Evolutionary conservation across 1,140 invertebrate species (phyloP), one percentile per base, ranked within the genome.

Genomic region (Aphis craccivora): DNA sequence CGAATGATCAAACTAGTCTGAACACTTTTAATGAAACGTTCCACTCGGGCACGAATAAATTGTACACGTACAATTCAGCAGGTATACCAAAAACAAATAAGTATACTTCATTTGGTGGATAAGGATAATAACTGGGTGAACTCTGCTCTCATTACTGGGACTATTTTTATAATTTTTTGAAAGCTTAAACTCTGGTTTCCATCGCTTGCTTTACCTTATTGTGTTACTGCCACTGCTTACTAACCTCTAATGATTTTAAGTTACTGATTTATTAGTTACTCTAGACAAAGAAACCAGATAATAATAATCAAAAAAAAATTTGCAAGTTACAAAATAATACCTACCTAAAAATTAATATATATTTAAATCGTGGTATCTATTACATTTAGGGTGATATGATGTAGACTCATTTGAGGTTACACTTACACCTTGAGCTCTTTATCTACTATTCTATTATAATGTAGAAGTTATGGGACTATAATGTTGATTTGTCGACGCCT

Each of bases 1-100:
- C 76, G 2, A 86, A 55, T 20, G 91, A 93, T 23, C 67, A 93
- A 51, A 93, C n/a, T 86, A 93, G 81, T 86, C 30, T 93, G 22
- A 93, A 83, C 14, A n/a, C 67, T 93, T 93, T 93, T 93, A 93
- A 93, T 20, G 91, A 93, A 86, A 93, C 91, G 4, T 93, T 93
- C 7, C 91, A 93, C 43, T 93, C 81, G 0, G 91, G 81, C 35
- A 93, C 91, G 40, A 93, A 93, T 93, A 93, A 93, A 93, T 35
- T 93, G 81, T 93, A 93, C 22, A 86, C 81, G 7, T 93, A 53
- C 35, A 90, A 67, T 43, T 84, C 91, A 86, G 91, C 76, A 83
- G 76, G 76, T 83, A 83, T 83, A 23, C 20, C 7, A 0, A 7
- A 30, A n/a, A 48, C 9, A 22, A 7, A 25, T 89, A 89, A 51